Evolutionary conservation across 2,113 vertebrate genomes (phyloP), one percentile per base, ranked within the genome.

Genomic region (Podocnemis expansa): DNA sequence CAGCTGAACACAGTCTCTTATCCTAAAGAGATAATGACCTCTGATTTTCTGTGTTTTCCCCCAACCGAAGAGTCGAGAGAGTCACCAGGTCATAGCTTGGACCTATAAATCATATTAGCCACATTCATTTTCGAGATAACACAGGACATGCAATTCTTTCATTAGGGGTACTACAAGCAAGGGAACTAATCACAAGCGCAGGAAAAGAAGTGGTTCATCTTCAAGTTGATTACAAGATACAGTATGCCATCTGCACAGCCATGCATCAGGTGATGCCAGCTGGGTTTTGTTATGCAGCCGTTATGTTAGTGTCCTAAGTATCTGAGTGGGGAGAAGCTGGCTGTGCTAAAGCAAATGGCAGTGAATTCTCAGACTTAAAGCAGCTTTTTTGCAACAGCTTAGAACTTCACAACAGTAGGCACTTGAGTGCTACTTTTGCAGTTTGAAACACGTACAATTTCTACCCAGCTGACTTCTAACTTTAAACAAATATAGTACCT

Each of bases 201-300:
- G 73, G 38, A 86, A 88, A 84, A 22, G 13, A 73, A 79, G 25
- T 76, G 60, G 55, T 88, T 86, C 31, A 11, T 76, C 81, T 92
- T 89, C 87, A 84, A 56, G 70, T 76, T 87, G 91, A 82, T 94
- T 75, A 54, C 7, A 51, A 78, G 49, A 38, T 34, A 14, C 10
- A 80, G 70, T 34, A 85, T 91, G 80, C 80, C 70, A 94, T 19
- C 31, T 16, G 80, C 91, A 45, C 55, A 87, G 43, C 78, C 84
- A 11, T 54, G 70, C 83, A 87, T 73, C 76, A 91, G 70, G 88
- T 94, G 83, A 93, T 1, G 79, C 80, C 83, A 94, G 58, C 82
- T 91, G 88, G 85, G 38, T 87, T 90, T 90, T 49, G 25, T 87
- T 87, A 54, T 70, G 49, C 67, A 87, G 76, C 54, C 81, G 84